phyloP scores from a whole-genome alignment of 2,797 vertebrate species.

The Melanotaenia parkinsoni region DNA sequence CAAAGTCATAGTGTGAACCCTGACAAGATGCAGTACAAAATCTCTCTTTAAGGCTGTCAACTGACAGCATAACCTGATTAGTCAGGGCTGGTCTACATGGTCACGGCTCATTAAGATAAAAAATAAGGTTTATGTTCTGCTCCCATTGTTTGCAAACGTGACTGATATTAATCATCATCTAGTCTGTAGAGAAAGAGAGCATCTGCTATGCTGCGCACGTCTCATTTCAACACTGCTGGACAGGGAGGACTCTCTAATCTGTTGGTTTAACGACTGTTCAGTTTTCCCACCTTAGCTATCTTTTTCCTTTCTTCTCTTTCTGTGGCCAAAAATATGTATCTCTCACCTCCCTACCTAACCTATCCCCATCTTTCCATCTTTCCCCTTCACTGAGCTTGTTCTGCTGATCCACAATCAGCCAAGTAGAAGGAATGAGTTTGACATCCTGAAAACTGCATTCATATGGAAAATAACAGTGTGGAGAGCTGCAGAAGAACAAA shows the following conservation, averaged over 20 bases:
- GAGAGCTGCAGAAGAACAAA: conserved; percentile 29
- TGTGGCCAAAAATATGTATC: conserved; percentile 2
- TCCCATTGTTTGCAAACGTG: conserved; percentile 49
- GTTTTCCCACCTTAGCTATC: not conserved
- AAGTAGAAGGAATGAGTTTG: conserved; percentile 43
- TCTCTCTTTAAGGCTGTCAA: conserved; percentile 15
- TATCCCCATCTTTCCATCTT: conserved; percentile 9
- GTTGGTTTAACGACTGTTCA: conserved; percentile 11
- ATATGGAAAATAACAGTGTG: conserved; percentile 46
- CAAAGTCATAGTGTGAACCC: not conserved
- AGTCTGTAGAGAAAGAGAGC: conserved; percentile 31
- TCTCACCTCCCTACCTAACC: conserved; percentile 17
- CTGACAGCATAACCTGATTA: conserved; percentile 63
- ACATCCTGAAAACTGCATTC: conserved; percentile 29
- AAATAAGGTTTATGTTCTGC: conserved; percentile 64
- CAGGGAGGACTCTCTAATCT: not conserved
- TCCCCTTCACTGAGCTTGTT: conserved; percentile 51
- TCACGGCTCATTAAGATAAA: conserved; percentile 70
- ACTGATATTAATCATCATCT: conserved; percentile 71
- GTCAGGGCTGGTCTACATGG: conserved; percentile 65
- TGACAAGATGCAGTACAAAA: conserved; percentile 9
- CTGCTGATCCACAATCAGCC: conserved; percentile 42
- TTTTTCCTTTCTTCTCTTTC: conserved; percentile 13
- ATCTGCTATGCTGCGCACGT: conserved; percentile 42
- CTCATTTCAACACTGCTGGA: conserved; percentile 51